Evolutionary conservation across 2,888 invertebrate species (phyloP).

Genomic region (Hypselothyrea guttata): DNA sequence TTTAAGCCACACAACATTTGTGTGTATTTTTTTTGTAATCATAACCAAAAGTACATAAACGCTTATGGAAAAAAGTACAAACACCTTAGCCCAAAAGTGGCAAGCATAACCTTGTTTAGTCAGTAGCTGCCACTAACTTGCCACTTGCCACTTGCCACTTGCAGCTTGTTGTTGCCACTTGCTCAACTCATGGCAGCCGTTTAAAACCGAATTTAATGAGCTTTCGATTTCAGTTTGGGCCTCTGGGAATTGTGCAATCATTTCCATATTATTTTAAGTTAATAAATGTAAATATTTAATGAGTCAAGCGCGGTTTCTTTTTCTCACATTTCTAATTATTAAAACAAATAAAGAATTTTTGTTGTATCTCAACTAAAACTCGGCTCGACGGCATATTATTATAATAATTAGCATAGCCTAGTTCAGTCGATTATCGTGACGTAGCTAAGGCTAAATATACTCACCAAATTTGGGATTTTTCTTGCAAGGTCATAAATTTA

Average conservation of each 20-base stretch:
- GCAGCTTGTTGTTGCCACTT: slow-evolving; percentile 16
- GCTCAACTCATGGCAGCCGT: slow-evolving; percentile 29
- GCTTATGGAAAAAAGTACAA: slow-evolving; percentile 33
- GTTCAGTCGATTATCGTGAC: slow-evolving; percentile 13
- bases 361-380: not conserved
- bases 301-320: slow-evolving; percentile 15
- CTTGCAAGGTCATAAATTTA: slow-evolving; percentile 4
- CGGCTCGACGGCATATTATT: slow-evolving; percentile 5
- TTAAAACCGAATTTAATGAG: slow-evolving; percentile 16
- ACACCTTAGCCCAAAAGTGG: slow-evolving; percentile 8
- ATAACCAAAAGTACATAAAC: no score
- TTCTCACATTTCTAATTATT: slow-evolving; percentile 36
- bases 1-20: no score
- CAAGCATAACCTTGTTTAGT: slow-evolving; percentile 27
- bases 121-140: slow-evolving; percentile 17
- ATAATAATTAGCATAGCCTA: slow-evolving; percentile 1
- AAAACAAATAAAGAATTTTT: slow-evolving; percentile 28
- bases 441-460: not conserved
- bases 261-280: not conserved
- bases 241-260: slow-evolving; percentile 28
- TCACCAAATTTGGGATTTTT: not conserved
- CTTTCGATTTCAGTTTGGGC: slow-evolving; percentile 35
- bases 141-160: slow-evolving; percentile 3
- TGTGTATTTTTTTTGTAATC: no score
- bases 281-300: not conserved